A percentile compares a stretch with the other conserved stretches of the same genome.
phyloP scores from a whole-genome alignment of 2,797 vertebrate species.

The Cephalopachus bancanus region DNA sequence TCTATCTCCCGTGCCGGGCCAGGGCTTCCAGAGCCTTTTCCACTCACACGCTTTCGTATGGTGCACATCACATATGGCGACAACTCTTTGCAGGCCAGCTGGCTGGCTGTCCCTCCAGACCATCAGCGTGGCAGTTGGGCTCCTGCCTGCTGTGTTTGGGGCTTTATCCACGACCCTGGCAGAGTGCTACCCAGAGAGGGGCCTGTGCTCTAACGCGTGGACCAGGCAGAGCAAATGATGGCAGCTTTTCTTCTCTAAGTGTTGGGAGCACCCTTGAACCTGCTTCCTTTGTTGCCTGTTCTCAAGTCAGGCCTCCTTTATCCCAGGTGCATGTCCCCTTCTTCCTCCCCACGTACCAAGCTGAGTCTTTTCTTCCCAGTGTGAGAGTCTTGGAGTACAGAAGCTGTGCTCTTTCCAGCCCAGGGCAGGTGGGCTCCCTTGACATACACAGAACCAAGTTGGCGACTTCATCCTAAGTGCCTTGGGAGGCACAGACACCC shows the following conservation, averaged over 20 bases:
- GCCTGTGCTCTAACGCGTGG: neutral
- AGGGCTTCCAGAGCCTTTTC: rapidly evolving
- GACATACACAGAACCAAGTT: neutral
- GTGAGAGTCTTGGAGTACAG: neutral
- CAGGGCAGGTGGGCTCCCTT: neutral
- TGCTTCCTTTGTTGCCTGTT: neutral
- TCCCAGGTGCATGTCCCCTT: neutral
- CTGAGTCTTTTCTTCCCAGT: neutral
- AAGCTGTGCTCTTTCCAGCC: neutral
- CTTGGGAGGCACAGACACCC: neutral
- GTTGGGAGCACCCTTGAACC: neutral
- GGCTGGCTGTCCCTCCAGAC: neutral
- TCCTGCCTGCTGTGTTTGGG: neutral
- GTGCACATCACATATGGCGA: neutral
- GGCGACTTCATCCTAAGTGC: neutral
- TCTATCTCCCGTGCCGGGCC: neutral
- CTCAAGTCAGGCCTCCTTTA: neutral
- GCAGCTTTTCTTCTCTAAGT: neutral
- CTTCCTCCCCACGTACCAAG: neutral
- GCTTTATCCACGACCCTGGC: neutral
- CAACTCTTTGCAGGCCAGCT: neutral
- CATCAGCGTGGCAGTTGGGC: neutral
- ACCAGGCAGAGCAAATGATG: neutral
- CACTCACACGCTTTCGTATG: rapidly evolving
- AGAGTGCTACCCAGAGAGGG: neutral